Percentiles rank a stretch among this genome's conserved stretches.
phyloP scores from a whole-genome alignment of 2,797 vertebrate genomes.

The Numenius phaeopus region DNA sequence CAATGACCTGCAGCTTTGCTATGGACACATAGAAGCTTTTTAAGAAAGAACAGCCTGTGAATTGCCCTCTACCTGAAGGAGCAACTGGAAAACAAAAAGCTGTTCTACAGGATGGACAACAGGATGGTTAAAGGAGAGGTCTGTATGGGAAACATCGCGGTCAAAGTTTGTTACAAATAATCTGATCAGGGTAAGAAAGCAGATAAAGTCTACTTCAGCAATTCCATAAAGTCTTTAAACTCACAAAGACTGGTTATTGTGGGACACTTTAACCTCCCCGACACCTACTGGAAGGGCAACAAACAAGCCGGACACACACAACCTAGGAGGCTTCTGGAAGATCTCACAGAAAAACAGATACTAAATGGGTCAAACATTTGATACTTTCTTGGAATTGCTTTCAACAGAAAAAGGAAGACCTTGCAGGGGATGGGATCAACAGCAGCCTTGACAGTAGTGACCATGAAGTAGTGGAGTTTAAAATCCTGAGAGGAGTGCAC shows the following conservation, averaged over 20 bases:
- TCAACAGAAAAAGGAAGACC: neutral
- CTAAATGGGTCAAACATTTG: neutral
- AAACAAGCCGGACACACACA: neutral
- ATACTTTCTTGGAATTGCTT: neutral
- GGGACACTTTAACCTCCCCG: neutral
- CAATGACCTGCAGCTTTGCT: neutral
- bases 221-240: neutral
- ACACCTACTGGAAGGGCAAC: neutral
- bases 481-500: neutral
- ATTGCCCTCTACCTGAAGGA: neutral
- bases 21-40: neutral
- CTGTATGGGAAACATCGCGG: accelerated
- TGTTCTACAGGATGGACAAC: neutral
- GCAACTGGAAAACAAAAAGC: neutral
- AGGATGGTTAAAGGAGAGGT: neutral
- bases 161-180: neutral
- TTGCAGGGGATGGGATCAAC: neutral
- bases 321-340: neutral
- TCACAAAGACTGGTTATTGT: neutral
- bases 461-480: neutral
- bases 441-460: neutral
- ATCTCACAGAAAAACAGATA: neutral
- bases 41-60: neutral
- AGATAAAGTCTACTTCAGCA: neutral
- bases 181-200: accelerated